These are phyloP conservation scores for Podarcis lilfordi DNA, from an alignment of 2,797 vertebrate genomes.

Conservation along the genomic window DNA sequence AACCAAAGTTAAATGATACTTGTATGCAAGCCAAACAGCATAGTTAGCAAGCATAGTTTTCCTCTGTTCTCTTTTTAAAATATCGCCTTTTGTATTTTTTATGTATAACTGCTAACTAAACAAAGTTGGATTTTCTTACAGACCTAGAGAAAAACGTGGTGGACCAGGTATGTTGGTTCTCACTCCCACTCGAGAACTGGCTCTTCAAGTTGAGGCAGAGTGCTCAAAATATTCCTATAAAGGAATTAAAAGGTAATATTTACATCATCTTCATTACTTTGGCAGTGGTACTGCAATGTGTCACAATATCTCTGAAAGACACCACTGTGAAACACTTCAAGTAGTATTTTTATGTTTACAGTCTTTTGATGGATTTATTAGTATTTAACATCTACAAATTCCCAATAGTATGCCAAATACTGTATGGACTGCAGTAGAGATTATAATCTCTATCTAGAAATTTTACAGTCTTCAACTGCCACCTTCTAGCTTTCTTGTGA, in stretches of 20 bases:
- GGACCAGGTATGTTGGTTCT: slow-evolving; percentile 97
- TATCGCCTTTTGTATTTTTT: neutral
- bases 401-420: neutral
- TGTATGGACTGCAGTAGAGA: neutral
- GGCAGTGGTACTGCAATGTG: neutral
- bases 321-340: neutral
- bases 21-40: neutral
- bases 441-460: neutral
- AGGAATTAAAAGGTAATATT: slow-evolving; percentile 88
- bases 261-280: neutral
- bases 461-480: neutral
- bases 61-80: neutral
- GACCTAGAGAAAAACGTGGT: slow-evolving; percentile 76
- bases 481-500: neutral
- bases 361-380: neutral
- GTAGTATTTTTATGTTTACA: neutral
- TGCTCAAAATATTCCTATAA: slow-evolving; percentile 93
- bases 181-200: slow-evolving; percentile 93
- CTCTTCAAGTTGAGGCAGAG: slow-evolving; percentile 92
- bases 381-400: neutral
- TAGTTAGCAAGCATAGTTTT: neutral
- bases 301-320: neutral
- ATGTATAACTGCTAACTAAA: neutral
- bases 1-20: neutral
- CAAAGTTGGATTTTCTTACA: slow-evolving; percentile 64